Evolutionary conservation across 1,140 invertebrate species (phyloP), one percentile per base, ranked within the genome.

Genomic region (Zaprionus capensis): DNA sequence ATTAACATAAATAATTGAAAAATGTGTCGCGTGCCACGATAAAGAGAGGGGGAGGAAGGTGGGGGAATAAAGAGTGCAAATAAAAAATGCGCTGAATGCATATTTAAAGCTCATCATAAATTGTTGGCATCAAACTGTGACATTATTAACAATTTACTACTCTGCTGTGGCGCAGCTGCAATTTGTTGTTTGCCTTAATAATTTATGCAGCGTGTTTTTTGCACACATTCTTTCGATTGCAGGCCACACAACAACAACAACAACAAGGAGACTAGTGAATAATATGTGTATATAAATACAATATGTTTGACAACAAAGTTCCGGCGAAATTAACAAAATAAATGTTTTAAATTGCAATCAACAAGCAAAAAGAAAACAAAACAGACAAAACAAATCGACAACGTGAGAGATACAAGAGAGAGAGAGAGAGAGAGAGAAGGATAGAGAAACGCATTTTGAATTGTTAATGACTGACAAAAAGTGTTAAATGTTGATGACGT

Each of bases 271-370:
- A 24, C 20, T 17, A 71, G 62, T 56, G 34, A 41, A 64, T 71
- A 55, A 58, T 71, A 71, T 51, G 46, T 17, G 46, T 24, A 24
- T 75, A 59, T 64, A 57, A 62, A 56, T 49, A 26, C 72, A 90
- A 85, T 90, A 90, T 90, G 86, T 78, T 85, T 90, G 81, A 90
- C 86, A 81, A 82, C 73, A 85, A 65, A 80, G 80, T 91, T 90
- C 85, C 85, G 85, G 86, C 70, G 44, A 59, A 90, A 81, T 76
- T 58, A 76, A 82, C 80, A 77, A 74, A 76, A 79, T 75, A 85
- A 90, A 88, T 73, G 64, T 73, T 63, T 38, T 67, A 67, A 74
- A 69, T 64, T 34, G 57, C 69, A 74, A 63, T 6, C 22, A 64
- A 51, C 51, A 49, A 31, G 6, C 24, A 51, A 11, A 22, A 34